phyloP scores from a whole-genome alignment of 2,113 vertebrate species.

The Hemichromis elongatus region DNA sequence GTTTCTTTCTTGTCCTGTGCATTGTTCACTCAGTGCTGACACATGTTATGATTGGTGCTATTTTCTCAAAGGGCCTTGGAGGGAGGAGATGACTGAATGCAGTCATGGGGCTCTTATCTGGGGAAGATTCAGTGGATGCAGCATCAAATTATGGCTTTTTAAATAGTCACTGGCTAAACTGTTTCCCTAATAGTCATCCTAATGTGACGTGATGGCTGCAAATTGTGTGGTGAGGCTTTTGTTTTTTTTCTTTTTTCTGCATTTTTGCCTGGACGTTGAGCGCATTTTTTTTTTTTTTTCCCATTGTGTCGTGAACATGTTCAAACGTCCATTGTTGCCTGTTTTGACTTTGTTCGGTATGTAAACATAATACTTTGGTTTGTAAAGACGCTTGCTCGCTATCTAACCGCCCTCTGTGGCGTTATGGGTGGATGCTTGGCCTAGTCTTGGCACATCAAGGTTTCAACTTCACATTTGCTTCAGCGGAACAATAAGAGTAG shows the following conservation, averaged over 20 bases:
- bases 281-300: too few species aligned
- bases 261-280: not conserved
- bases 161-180: not conserved
- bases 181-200: not conserved
- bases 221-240: not conserved
- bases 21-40: conserved; percentile 4
- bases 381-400: not conserved
- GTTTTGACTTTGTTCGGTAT: not conserved
- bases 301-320: not conserved
- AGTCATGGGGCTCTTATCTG: not conserved
- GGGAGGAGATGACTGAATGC: not conserved
- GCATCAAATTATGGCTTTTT: not conserved
- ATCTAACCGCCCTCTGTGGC: not conserved
- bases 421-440: not conserved
- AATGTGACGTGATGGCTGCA: not conserved
- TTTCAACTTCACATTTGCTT: not conserved
- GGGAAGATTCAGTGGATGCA: not conserved
- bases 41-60: conserved; percentile 1
- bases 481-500: not conserved
- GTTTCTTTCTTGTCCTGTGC: conserved; percentile 23
- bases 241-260: rapidly evolving
- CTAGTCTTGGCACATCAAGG: not conserved
- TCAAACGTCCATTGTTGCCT: not conserved
- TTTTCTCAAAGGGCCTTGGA: not conserved
- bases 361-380: not conserved